A percentile compares a stretch with the other conserved stretches of the same genome.
Evolutionary conservation across 2,113 vertebrate species (phyloP).

Genomic region (Pogona vitticeps): DNA sequence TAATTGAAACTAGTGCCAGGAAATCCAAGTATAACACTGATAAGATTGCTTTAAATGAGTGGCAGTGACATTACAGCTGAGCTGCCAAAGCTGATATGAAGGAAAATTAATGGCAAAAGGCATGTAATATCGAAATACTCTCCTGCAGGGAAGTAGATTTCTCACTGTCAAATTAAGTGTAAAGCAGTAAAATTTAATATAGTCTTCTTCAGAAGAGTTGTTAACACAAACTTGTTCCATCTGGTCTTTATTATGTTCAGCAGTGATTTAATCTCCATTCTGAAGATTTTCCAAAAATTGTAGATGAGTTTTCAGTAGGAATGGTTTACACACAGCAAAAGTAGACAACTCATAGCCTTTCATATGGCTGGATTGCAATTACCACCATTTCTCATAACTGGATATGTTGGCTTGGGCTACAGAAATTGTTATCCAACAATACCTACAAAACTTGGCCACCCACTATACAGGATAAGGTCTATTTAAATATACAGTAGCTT

Average conservation of each 20-base stretch:
- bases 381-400: too few species aligned
- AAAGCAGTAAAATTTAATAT: slow-evolving; percentile 1
- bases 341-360: not conserved
- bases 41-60: not conserved
- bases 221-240: not conserved
- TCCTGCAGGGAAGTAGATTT: not conserved
- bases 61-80: not conserved
- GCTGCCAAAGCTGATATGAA: not conserved
- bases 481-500: not conserved
- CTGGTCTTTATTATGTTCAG: not conserved
- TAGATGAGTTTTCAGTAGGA: not conserved
- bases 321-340: not conserved
- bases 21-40: not conserved
- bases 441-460: too few species aligned
- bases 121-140: not conserved
- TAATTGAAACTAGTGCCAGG: not conserved
- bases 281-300: not conserved
- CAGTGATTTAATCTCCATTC: not conserved
- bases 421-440: too few species aligned
- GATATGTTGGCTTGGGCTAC: too few species aligned
- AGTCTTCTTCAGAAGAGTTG: slow-evolving; percentile 1
- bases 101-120: not conserved
- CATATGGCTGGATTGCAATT: not conserved
- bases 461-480: not conserved
- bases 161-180: not conserved